phyloP scores from a whole-genome alignment of 92 coral and sea anemone species.

The Plumapathes pennacea region DNA sequence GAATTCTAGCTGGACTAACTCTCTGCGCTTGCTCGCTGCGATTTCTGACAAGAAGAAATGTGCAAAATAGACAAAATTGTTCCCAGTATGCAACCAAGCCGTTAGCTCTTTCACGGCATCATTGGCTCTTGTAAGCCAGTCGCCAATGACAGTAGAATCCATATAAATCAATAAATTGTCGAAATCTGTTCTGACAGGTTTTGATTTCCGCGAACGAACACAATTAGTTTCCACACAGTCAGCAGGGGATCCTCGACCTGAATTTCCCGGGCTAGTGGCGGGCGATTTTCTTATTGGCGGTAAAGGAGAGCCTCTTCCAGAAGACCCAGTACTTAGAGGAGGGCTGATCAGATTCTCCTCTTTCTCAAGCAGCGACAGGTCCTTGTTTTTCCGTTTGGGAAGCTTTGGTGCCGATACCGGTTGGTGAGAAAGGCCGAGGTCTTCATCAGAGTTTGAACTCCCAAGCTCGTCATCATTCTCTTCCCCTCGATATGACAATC shows the following conservation, averaged over 20 bases:
- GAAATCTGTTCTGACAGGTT: slow-evolving; percentile 51
- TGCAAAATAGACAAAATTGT: slow-evolving; percentile 76
- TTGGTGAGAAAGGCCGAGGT: slow-evolving; percentile 11
- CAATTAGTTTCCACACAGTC: slow-evolving; percentile 11
- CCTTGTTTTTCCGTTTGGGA: slow-evolving; percentile 49
- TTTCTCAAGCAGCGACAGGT: slow-evolving; percentile 21
- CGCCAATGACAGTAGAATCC: slow-evolving; percentile 72
- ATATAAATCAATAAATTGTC: slow-evolving; percentile 56
- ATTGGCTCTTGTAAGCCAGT: slow-evolving; percentile 81
- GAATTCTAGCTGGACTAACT: slow-evolving; percentile 69
- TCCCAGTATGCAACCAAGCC: slow-evolving; percentile 63
- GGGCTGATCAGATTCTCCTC: slow-evolving; percentile 46
- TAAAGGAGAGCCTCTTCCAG: slow-evolving; percentile 68
- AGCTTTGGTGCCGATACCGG: slow-evolving; percentile 58
- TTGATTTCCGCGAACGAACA: slow-evolving; percentile 12
- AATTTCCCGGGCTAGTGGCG: slow-evolving; percentile 37
- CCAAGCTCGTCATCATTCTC: slow-evolving; percentile 47
- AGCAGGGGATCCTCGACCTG: slow-evolving; percentile 40
- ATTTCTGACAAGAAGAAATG: slow-evolving; percentile 86
- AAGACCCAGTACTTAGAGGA: slow-evolving; percentile 62
- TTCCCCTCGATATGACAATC: slow-evolving; percentile 84
- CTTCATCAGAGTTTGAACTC: slow-evolving; percentile 15
- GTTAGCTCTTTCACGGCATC: slow-evolving; percentile 49
- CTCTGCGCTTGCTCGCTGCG: slow-evolving; percentile 57
- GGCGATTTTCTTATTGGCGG: slow-evolving; percentile 66